These are phyloP conservation scores for Ciconia stormi DNA, from an alignment of 2,113 vertebrate genomes.

Conservation along the genomic window DNA sequence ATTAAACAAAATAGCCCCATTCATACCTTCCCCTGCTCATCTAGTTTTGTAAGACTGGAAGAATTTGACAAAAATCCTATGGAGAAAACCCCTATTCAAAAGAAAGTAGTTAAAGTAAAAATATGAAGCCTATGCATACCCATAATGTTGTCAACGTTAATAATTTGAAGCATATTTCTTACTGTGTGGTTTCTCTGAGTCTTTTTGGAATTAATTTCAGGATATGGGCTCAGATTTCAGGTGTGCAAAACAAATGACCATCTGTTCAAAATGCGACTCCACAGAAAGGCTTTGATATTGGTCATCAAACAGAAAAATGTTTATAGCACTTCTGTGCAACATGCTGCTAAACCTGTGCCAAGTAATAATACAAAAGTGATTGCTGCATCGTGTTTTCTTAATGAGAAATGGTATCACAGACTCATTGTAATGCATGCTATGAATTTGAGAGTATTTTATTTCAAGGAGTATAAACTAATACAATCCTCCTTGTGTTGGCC, in stretches of 20 bases:
- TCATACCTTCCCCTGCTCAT: neutral
- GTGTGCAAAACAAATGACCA: neutral
- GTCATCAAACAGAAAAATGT: neutral
- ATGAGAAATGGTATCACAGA: neutral
- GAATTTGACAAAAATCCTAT: neutral
- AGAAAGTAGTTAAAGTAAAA: neutral
- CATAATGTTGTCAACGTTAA: neutral
- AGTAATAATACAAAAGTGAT: neutral
- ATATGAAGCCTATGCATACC: neutral
- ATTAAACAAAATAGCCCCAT: neutral
- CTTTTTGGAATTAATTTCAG: neutral
- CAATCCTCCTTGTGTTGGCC: neutral
- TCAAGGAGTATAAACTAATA: neutral
- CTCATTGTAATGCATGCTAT: neutral
- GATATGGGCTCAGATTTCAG: neutral
- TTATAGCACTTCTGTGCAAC: neutral
- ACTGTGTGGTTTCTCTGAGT: neutral
- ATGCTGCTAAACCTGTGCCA: neutral
- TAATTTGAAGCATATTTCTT: neutral
- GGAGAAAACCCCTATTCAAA: neutral
- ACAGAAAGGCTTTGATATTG: neutral
- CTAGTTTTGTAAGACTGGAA: neutral
- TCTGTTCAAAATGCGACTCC: neutral
- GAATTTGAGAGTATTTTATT: neutral
- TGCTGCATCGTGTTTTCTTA: neutral